A percentile compares a stretch with the other conserved stretches of the same genome.
Evolutionary conservation across 2,888 invertebrate species (phyloP).

Genomic region (Periphyllus acericola): DNA sequence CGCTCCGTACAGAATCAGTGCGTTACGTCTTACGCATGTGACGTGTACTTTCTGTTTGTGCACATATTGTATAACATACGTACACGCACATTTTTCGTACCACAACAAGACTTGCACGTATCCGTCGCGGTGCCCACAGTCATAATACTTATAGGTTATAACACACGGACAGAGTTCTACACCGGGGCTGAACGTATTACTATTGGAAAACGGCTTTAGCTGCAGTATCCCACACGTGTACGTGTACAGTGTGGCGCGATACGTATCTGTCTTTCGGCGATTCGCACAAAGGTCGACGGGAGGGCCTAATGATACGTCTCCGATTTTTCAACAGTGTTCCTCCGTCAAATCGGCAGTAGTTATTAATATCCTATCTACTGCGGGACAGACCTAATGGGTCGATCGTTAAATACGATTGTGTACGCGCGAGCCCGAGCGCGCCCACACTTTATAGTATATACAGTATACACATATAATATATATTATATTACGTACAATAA

Average conservation of each 20-base stretch:
- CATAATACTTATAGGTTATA: too few relatives aligned
- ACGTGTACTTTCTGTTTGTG: too few relatives aligned
- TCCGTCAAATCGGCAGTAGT: neutral
- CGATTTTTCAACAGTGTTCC: neutral
- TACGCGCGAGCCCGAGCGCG: neutral
- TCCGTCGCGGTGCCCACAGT: neutral
- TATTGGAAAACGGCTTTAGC: neutral
- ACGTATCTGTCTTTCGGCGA: neutral
- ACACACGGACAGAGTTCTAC: too few relatives aligned
- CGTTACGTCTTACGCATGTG: too few relatives aligned
- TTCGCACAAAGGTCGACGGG: conserved; percentile 2
- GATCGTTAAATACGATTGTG: conserved; percentile 39
- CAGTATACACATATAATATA: neutral
- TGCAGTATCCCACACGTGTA: too few relatives aligned
- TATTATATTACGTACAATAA: conserved; percentile 27
- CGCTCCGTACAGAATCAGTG: too few relatives aligned
- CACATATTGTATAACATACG: too few relatives aligned
- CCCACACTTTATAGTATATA: neutral
- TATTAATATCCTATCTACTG: conserved; percentile 30
- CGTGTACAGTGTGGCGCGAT: neutral
- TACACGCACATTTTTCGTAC: too few relatives aligned
- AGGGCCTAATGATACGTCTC: neutral
- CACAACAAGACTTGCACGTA: neutral
- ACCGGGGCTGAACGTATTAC: neutral
- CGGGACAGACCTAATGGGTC: conserved; percentile 34